phyloP scores from a whole-genome alignment of 1,140 invertebrate species.

The Coelopa frigida region DNA sequence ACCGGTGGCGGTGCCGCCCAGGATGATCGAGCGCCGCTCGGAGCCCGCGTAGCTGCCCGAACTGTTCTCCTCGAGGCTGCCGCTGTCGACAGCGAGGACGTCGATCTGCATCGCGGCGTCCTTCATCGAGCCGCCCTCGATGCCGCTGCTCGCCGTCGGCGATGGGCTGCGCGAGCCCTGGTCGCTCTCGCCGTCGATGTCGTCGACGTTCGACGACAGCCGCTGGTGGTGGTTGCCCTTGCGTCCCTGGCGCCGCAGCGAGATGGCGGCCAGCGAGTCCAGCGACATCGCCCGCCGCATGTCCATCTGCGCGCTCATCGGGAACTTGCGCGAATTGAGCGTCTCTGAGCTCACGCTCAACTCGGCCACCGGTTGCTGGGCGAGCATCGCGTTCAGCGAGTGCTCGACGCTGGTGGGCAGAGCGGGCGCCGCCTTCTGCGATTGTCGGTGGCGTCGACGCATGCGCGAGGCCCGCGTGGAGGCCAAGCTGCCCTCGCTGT shows the following conservation, averaged over 20 bases:
- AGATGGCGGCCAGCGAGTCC: conserved; percentile 31
- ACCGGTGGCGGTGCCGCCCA: conserved; percentile 78
- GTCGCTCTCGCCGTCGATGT: conserved; percentile 32
- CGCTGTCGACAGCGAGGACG: conserved; percentile 59
- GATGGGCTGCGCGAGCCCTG: conserved; percentile 67
- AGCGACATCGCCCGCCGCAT: conserved; percentile 38
- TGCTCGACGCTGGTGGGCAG: conserved; percentile 50
- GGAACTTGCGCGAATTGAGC: conserved; percentile 9
- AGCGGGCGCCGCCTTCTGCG: conserved; percentile 24
- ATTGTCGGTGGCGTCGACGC: conserved; percentile 18
- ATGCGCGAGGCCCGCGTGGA: conserved; percentile 35
- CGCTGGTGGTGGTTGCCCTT: conserved; percentile 4
- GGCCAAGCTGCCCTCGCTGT: conserved; percentile 49
- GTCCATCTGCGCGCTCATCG: conserved; percentile 14
- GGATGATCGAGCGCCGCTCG: conserved; percentile 45
- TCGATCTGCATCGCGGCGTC: conserved; percentile 91
- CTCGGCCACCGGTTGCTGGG: conserved; percentile 17
- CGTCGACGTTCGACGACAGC: conserved; percentile 21
- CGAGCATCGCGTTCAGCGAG: conserved; percentile 47
- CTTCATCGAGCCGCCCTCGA: conserved; percentile 82
- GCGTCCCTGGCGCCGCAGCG: conserved; percentile 10
- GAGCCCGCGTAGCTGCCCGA: conserved; percentile 42
- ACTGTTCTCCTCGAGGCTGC: conserved; percentile 46
- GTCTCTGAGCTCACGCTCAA: conserved; percentile 15
- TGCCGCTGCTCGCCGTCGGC: conserved; percentile 79